Evolutionary conservation across 2,797 vertebrate genomes (phyloP).

Genomic region (Cuniculus paca): DNA sequence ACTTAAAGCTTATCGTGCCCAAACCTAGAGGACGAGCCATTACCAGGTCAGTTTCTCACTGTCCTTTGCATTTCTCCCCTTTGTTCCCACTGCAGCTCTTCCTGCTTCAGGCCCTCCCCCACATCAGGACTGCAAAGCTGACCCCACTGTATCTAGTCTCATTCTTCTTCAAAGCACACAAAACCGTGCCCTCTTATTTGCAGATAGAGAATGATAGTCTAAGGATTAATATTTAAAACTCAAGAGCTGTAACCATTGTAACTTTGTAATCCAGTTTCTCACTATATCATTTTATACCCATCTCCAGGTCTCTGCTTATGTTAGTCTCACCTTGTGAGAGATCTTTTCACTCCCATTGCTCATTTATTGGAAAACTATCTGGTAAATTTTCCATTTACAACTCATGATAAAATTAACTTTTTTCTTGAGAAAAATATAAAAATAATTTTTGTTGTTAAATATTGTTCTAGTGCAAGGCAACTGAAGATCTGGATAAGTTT

Average conservation of each 20-base stretch:
- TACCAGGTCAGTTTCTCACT: neutral
- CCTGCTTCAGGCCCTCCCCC: neutral
- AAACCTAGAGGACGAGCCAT: neutral
- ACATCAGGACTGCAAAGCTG: too few relatives aligned
- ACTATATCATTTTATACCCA: neutral
- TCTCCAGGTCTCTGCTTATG: neutral
- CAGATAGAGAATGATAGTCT: neutral
- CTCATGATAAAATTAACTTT: slow-evolving; percentile 19
- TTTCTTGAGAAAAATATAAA: slow-evolving; percentile 21
- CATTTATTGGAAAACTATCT: neutral
- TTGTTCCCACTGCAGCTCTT: neutral
- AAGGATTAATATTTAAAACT: neutral
- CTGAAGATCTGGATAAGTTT: neutral
- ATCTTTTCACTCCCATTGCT: neutral
- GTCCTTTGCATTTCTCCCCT: neutral
- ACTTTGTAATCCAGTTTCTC: neutral
- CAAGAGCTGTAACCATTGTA: neutral
- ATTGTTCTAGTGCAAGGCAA: slow-evolving; percentile 12
- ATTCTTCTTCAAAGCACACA: neutral
- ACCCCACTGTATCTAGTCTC: neutral
- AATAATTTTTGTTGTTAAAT: slow-evolving; percentile 12
- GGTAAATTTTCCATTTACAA: slow-evolving; percentile 3
- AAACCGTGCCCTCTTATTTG: neutral
- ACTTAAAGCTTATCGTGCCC: neutral
- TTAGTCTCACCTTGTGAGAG: neutral